Evolutionary conservation across 2,888 invertebrate species (phyloP), one percentile per base, ranked within the genome.

Genomic region (Petrolisthes cinctipes): DNA sequence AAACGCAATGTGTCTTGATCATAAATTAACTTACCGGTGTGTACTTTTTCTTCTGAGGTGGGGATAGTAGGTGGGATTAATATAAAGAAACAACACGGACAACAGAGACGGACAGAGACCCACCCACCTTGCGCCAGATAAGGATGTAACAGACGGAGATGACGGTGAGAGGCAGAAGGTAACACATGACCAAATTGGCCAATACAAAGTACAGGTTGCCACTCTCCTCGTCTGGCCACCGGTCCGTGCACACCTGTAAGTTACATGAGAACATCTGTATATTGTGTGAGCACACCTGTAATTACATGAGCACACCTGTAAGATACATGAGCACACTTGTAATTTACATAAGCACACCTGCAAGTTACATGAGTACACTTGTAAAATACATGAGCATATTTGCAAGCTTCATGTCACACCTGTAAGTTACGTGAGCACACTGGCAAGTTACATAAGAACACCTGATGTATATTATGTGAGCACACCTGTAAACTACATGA

Each of bases 61-160:
- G 37, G 2, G 2, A 37, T 2, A 37, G 37, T 37, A 37, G 37
- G 37, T 37, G 37, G 37, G 2, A 61, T 11, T 11, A 61, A 61
- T 61, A 61, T 61, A 61, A 3, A 17, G 11, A 61, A 17, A 73
- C 73, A 73, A 73, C 14, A 4, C 1, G 20, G 73, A 73, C 73
- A 20, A 73, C 11, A 14, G 75, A 75, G n/a, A 75, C 11, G 1
- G 75, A 66, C 7, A n/a, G 7, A 73, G 17, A 20, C 1, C 73
- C 7, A 97, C 97, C 92, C 5, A 94, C 94, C 91, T 97, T 97
- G 91, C 97, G 95, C 96, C 97, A 98, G 92, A 98, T 98, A 83
- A 98, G 94, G 53, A 97, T 95, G 94, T 98, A 98, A 94, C 98
- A 98, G 93, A 97, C 95, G 0, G 97, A 96, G 92, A 98, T 98